Conservation (phyloP, 2,797 vertebrate species). For the Epinephelus coioides region DNA sequence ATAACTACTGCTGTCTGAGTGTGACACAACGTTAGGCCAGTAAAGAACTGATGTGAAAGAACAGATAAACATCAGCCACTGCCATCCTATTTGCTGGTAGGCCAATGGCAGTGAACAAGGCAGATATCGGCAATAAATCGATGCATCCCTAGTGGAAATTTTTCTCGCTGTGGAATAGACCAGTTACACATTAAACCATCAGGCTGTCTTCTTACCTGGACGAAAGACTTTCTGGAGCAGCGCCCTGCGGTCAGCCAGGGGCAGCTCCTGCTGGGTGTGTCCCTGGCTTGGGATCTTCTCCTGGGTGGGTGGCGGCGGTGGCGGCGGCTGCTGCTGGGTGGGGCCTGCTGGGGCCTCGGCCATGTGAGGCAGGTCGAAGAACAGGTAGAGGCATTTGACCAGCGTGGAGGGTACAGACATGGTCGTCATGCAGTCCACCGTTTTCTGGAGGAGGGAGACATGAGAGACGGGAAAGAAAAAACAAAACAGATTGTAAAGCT, state of each 20-base stretch:
- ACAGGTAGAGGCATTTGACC: slow-evolving; percentile 99
- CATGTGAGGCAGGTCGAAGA: slow-evolving; percentile 99
- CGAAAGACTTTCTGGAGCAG: slow-evolving; percentile 99
- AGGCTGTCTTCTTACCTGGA: slow-evolving; percentile 87
- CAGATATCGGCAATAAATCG: too few species aligned
- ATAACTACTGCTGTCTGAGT: too few species aligned
- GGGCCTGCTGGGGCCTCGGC: slow-evolving; percentile 90
- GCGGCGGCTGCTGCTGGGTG: slow-evolving; percentile 86
- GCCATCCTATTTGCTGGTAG: too few species aligned
- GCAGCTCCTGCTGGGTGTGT: slow-evolving; percentile 88
- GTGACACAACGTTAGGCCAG: too few species aligned
- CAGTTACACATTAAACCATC: background rate
- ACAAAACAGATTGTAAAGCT: background rate
- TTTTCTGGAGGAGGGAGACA: slow-evolving; percentile 89
- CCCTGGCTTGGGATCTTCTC: slow-evolving; percentile 73
- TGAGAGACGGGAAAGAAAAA: background rate
- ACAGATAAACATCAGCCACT: too few species aligned
- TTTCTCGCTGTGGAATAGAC: background rate
- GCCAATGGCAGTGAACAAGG: too few species aligned
- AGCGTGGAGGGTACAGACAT: slow-evolving; percentile 99
- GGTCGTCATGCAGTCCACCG: slow-evolving; percentile 99
- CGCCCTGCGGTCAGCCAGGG: slow-evolving; percentile 92
- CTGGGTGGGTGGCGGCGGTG: slow-evolving; percentile 85
- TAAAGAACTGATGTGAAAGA: too few species aligned
- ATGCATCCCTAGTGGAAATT: background rate